phyloP scores from a whole-genome alignment of 2,888 invertebrate genomes.

The Tenthredo scrophulariae region DNA sequence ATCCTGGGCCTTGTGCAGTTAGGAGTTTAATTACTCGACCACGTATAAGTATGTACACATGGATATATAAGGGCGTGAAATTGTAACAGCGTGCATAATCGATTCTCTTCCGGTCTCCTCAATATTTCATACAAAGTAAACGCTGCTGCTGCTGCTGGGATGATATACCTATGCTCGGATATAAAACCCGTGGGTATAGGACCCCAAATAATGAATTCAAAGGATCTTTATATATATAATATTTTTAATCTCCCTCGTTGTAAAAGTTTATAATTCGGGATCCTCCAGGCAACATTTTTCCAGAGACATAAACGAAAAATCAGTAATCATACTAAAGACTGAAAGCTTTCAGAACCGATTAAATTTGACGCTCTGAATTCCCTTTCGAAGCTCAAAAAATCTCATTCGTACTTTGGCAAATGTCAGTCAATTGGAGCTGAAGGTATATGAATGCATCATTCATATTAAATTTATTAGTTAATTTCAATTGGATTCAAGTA shows the following conservation, averaged over 20 bases:
- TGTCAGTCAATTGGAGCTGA: no score
- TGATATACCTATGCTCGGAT: not conserved
- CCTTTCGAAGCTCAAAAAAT: not conserved
- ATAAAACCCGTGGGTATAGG: not conserved
- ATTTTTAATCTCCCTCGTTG: not conserved
- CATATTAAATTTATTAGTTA: not conserved
- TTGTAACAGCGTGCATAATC: constrained; percentile 36
- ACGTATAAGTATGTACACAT: not conserved
- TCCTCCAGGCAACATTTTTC: not conserved
- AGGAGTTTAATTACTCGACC: constrained; percentile 36
- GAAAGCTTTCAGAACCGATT: not conserved
- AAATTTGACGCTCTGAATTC: not conserved
- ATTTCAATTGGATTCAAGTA: not conserved
- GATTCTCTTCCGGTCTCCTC: constrained; percentile 33
- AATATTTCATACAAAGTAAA: not conserved
- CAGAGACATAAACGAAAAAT: not conserved
- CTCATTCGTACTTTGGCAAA: not conserved
- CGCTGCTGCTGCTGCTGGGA: not conserved
- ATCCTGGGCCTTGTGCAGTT: constrained; percentile 21
- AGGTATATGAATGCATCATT: not conserved
- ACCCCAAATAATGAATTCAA: not conserved
- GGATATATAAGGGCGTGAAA: constrained; percentile 22
- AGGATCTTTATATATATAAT: not conserved
- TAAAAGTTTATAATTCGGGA: not conserved
- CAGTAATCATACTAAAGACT: not conserved